Percentiles rank a stretch among this genome's conserved stretches.
These are phyloP conservation scores for Amorpha juglandis DNA, from an alignment of 2,888 invertebrate genomes.

Conservation along the genomic window DNA sequence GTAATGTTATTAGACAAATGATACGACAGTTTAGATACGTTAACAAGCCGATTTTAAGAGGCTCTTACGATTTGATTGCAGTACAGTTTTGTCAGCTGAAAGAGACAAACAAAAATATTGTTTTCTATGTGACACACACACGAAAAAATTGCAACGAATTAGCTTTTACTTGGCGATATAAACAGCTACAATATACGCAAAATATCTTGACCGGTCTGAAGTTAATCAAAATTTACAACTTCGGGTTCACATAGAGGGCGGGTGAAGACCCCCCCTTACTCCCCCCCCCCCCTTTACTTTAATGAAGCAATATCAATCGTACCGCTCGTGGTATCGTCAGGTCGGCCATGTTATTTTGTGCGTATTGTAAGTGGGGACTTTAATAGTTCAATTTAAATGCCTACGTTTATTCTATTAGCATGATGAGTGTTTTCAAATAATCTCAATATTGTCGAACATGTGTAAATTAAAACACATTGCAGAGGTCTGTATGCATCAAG, in stretches of 20 bases:
- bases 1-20: conserved; percentile 3
- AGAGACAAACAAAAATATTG: conserved; percentile 62
- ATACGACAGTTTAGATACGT: conserved; percentile 18
- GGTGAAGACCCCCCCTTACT: no score
- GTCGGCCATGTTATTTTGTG: no score
- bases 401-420: neutral
- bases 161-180: conserved; percentile 8
- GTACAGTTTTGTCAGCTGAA: conserved; percentile 83
- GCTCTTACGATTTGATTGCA: conserved; percentile 79
- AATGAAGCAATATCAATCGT: no score
- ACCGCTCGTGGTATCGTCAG: no score
- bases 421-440: neutral
- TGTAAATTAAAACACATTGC: conserved; percentile 1
- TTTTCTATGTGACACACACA: conserved; percentile 42
- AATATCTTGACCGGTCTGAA: no score
- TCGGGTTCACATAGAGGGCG: no score
- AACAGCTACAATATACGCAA: neutral
- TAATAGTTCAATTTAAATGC: no score
- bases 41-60: conserved; percentile 56
- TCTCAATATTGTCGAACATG: neutral
- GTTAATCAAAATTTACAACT: no score
- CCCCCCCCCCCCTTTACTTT: no score
- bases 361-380: no score
- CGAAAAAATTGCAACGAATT: conserved; percentile 36
- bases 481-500: neutral